phyloP scores from a whole-genome alignment of 2,113 vertebrate species.

The Uria aalge region DNA sequence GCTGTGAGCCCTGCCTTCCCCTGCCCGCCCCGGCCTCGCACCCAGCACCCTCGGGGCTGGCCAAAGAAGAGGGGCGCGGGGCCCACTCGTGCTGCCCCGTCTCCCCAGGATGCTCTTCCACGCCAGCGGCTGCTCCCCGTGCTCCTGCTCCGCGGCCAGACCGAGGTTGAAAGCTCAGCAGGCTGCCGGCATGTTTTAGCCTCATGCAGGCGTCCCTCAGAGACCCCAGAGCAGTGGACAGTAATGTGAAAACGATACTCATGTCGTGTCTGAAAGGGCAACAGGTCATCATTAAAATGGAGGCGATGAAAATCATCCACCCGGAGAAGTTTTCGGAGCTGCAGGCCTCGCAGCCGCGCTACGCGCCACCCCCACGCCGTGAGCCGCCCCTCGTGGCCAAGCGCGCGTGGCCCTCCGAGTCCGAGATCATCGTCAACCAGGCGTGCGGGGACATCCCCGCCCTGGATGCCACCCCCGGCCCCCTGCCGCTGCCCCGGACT shows the following conservation, averaged over 20 bases:
- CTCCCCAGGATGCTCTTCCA: constrained; percentile 42
- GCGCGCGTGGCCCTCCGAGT: constrained; percentile 87
- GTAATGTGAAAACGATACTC: constrained; percentile 77
- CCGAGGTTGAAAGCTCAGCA: constrained; percentile 47
- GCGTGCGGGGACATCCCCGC: constrained; percentile 80
- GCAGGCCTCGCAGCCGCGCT: constrained; percentile 69
- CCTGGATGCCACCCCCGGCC: constrained; percentile 56
- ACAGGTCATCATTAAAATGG: constrained; percentile 97
- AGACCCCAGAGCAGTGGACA: constrained; percentile 70
- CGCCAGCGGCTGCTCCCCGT: background rate
- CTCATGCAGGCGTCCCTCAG: constrained; percentile 76
- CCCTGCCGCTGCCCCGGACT: constrained; percentile 77
- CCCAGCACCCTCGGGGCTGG: background rate
- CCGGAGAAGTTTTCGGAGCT: constrained; percentile 93
- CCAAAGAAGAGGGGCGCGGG: constrained; percentile 12
- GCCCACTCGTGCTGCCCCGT: background rate
- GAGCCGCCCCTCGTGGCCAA: constrained; percentile 83
- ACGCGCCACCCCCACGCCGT: constrained; percentile 78
- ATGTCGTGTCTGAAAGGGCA: constrained; percentile 98
- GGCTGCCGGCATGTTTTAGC: constrained; percentile 51
- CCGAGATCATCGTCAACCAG: constrained; percentile 97
- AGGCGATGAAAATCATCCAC: constrained; percentile 97
- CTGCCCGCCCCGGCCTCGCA: background rate
- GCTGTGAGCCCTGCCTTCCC: background rate
- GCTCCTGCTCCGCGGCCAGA: constrained; percentile 19